Evolutionary conservation across 2,113 vertebrate genomes (phyloP).

Genomic region (Cervus canadensis): DNA sequence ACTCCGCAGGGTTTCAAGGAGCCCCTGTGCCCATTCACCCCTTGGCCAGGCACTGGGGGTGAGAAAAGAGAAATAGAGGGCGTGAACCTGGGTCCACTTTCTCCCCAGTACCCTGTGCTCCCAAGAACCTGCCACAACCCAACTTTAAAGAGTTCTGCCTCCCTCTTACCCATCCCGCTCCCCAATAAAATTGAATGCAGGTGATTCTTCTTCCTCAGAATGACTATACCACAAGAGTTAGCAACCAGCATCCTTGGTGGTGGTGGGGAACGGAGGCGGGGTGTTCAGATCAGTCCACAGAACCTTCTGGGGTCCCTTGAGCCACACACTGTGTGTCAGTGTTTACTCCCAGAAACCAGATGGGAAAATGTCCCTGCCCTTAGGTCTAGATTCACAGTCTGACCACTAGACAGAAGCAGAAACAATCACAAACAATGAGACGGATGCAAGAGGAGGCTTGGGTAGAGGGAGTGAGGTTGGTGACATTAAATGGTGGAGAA

Average conservation of each 20-base stretch:
- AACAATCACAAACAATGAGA: background rate
- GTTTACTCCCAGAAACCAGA: background rate
- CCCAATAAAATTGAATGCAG: background rate
- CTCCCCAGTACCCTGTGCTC: background rate
- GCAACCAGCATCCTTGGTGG: background rate
- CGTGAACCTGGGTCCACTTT: too few relatives aligned
- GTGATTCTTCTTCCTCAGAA: background rate
- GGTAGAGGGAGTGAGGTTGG: background rate
- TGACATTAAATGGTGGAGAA: background rate
- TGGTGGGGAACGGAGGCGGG: background rate
- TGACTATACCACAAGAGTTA: background rate
- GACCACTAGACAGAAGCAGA: background rate
- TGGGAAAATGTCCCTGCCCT: background rate
- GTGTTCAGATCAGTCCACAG: too few relatives aligned
- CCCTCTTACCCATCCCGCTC: too few relatives aligned
- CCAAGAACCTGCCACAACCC: background rate
- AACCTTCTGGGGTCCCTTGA: background rate
- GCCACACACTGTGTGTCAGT: background rate
- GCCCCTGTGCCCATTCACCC: rapidly evolving
- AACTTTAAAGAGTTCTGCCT: background rate
- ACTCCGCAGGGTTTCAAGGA: background rate
- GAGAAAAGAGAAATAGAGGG: background rate
- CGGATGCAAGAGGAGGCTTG: background rate
- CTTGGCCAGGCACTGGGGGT: background rate
- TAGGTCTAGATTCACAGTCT: background rate